phyloP scores from a whole-genome alignment of 2,113 vertebrate species.

The Upupa epops region DNA sequence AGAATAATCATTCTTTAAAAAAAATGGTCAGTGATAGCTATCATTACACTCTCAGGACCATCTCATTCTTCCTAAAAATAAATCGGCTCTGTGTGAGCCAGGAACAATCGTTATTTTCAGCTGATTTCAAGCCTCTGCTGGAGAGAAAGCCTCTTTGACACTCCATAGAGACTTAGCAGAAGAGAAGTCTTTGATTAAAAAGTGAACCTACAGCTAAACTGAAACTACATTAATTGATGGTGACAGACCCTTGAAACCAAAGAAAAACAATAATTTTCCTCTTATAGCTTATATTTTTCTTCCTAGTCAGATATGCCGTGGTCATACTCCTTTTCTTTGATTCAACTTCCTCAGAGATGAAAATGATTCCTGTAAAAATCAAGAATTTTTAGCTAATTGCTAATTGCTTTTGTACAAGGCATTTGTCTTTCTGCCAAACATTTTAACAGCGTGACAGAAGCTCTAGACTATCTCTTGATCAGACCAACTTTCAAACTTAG shows the following conservation, averaged over 20 bases:
- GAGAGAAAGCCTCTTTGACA: neutral
- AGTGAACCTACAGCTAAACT: neutral
- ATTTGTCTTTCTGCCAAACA: neutral
- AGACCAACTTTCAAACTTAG: fast-evolving
- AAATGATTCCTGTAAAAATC: neutral
- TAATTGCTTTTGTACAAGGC: neutral
- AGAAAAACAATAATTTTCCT: neutral
- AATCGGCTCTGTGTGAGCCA: neutral
- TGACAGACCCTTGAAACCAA: neutral
- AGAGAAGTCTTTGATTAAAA: neutral
- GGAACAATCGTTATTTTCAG: neutral
- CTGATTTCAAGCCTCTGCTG: neutral
- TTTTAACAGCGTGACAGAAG: neutral
- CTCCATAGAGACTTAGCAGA: neutral
- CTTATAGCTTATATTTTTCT: neutral
- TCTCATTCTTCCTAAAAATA: slow-evolving; percentile 2
- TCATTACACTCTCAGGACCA: neutral
- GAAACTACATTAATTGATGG: neutral
- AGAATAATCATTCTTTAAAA: slow-evolving; percentile 26
- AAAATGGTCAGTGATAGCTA: neutral
- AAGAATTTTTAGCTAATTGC: neutral
- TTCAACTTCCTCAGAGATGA: neutral
- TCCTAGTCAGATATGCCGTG: neutral
- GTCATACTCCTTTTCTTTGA: fast-evolving
- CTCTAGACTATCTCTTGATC: neutral